Conservation (phyloP, 2,888 invertebrate species). For the Alloplasta piceator region DNA sequence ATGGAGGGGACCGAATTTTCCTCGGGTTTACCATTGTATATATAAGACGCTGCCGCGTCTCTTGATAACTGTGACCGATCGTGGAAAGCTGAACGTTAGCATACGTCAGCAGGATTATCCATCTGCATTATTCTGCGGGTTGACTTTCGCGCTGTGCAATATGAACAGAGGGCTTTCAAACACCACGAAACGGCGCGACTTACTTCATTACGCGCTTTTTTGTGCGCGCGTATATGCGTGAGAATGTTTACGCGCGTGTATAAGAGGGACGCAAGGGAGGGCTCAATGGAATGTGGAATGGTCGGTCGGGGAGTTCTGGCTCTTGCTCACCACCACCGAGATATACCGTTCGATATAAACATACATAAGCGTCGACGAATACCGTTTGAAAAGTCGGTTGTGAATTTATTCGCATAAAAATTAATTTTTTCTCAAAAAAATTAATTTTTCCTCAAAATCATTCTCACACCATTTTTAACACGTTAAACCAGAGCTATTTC, state of each 20-base stretch:
- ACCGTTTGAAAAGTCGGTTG: too few species aligned
- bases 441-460: too few species aligned
- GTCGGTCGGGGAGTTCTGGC: constrained; percentile 70
- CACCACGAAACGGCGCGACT: constrained; percentile 74
- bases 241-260: constrained; percentile 31
- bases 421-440: too few species aligned
- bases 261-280: constrained; percentile 62
- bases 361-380: background rate
- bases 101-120: constrained; percentile 82
- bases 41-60: background rate
- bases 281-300: constrained; percentile 80
- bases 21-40: background rate
- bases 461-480: too few species aligned
- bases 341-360: constrained; percentile 45
- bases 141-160: constrained; percentile 72
- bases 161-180: constrained; percentile 80
- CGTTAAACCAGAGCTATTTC: too few species aligned
- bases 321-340: constrained; percentile 55
- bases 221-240: constrained; percentile 3
- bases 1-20: background rate
- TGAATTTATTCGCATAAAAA: too few species aligned
- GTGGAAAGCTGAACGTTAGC: constrained; percentile 74
- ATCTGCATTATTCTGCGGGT: constrained; percentile 62
- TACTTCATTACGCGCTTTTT: constrained; percentile 79
- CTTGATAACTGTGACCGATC: constrained; percentile 65